Base-by-base conservation (phyloP, 2,888 invertebrate genomes). In the Prionchulus punctatus region DNA sequence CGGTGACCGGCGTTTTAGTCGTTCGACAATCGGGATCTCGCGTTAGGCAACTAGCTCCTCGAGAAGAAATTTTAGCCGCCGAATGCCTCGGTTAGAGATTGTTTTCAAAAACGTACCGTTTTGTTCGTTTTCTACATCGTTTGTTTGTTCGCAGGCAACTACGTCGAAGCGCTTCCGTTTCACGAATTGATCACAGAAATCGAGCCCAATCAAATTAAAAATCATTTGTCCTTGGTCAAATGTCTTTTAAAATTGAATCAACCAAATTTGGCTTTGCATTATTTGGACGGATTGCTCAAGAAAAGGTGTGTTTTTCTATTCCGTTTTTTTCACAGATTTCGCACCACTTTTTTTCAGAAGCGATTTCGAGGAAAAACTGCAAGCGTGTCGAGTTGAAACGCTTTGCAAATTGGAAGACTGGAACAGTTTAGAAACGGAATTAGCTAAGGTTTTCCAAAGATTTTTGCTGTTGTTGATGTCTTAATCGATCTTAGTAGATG, bases 361-460 rank as follows among this genome's bases (percentile, higher is more conserved):
- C 26, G 30, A 49, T 30, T 28, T 28, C 28, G 50, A 54, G 25
- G 23, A 61, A 2, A 64, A 66, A 56, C 59, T 87, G 61, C 73
- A 79, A 45, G 80, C 82, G 62, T 79, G 79, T 65, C 79, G 81
- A 57, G 82, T 86, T 1, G 91, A 94, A 70, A 82, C 90, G 0
- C 77, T 89, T 30, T 89, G 90, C 87, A 81, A 86, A 55, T 76
- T 94, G 26, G 83, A 85, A 1, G 79, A 82, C 61, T 92, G 86
- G 74, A 83, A 86, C 26, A 81, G 84, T 61, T 75, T 92, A 7
- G 82, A 85, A 23, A 23, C 4, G 28, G 50, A 49, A 28, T 28
- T 49, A 12, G 30, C 7, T 12, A 30, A 49, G 50, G 50, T 49
- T 12, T 12, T 36, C 36, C 36, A 36, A 36, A 36, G 36, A 12